Conservation (phyloP, 2,797 vertebrate species). For the Syndactyla subalaris region DNA sequence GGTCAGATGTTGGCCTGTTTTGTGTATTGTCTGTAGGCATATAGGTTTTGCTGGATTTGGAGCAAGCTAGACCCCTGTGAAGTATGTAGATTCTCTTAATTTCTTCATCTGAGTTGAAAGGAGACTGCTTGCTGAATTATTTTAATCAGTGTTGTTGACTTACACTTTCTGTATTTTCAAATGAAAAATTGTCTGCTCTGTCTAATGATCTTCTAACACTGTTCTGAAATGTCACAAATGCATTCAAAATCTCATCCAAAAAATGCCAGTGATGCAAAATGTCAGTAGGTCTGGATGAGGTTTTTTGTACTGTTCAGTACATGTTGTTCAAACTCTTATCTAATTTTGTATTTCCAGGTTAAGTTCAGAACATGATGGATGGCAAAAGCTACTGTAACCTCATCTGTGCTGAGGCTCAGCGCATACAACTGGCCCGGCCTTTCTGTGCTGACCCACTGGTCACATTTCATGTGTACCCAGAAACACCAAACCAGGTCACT, state of each 20-base stretch:
- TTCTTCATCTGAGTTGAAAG: neutral
- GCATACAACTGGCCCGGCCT: slow-evolving; percentile 53
- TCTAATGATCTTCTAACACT: neutral
- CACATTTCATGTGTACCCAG: slow-evolving; percentile 63
- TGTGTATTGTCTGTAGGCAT: neutral
- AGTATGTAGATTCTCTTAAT: neutral
- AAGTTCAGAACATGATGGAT: slow-evolving; percentile 62
- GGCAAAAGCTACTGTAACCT: slow-evolving; percentile 48
- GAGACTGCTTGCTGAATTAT: neutral
- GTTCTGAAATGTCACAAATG: neutral
- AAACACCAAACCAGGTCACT: slow-evolving; percentile 47
- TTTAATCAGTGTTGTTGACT: neutral
- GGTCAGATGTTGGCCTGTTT: neutral
- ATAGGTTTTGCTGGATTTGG: neutral
- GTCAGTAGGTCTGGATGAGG: neutral
- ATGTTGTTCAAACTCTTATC: neutral
- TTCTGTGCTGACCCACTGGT: slow-evolving; percentile 69
- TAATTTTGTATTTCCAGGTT: slow-evolving; percentile 63
- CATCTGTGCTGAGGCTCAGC: slow-evolving; percentile 55
- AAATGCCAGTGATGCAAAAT: neutral
- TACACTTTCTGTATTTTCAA: neutral
- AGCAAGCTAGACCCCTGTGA: neutral
- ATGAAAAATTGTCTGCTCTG: neutral
- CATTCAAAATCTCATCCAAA: neutral
- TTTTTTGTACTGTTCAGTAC: neutral